Percentiles rank a stretch among this genome's conserved stretches.
These are phyloP conservation scores for Carcinoscorpius rotundicauda DNA, from an alignment of 1,140 invertebrate genomes.

Conservation along the genomic window DNA sequence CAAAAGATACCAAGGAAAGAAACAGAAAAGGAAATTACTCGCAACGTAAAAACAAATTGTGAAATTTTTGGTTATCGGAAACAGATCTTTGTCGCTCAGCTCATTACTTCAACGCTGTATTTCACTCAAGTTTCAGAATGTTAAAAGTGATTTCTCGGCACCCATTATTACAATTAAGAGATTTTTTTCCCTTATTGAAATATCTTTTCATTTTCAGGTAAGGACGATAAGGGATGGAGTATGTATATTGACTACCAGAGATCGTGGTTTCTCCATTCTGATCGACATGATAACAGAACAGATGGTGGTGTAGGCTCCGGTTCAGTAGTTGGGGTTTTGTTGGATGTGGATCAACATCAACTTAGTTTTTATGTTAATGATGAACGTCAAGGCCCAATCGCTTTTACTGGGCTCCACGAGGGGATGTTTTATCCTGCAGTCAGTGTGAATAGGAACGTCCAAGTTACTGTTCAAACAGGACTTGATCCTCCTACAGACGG, in stretches of 20 bases:
- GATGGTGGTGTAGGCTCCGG: constrained; percentile 78
- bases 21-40: too few relatives aligned
- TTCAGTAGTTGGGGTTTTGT: constrained; percentile 74
- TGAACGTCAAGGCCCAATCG: constrained; percentile 67
- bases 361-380: constrained; percentile 92
- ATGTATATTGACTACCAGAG: constrained; percentile 96
- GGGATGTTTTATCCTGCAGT: constrained; percentile 93
- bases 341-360: constrained; percentile 81
- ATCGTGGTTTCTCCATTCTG: constrained; percentile 87
- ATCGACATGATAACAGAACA: constrained; percentile 74
- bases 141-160: too few relatives aligned
- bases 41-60: too few relatives aligned
- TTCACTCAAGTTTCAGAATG: too few relatives aligned
- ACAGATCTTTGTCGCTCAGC: too few relatives aligned
- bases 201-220: constrained; percentile 47
- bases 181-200: too few relatives aligned
- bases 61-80: too few relatives aligned
- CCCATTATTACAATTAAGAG: too few relatives aligned
- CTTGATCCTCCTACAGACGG: constrained; percentile 57
- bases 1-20: too few relatives aligned
- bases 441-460: constrained; percentile 88
- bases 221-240: constrained; percentile 94
- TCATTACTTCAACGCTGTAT: too few relatives aligned
- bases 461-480: constrained; percentile 83
- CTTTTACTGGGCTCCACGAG: constrained; percentile 77